phyloP scores from a whole-genome alignment of 2,888 invertebrate species.

The Caenorhabditis sp. region DNA sequence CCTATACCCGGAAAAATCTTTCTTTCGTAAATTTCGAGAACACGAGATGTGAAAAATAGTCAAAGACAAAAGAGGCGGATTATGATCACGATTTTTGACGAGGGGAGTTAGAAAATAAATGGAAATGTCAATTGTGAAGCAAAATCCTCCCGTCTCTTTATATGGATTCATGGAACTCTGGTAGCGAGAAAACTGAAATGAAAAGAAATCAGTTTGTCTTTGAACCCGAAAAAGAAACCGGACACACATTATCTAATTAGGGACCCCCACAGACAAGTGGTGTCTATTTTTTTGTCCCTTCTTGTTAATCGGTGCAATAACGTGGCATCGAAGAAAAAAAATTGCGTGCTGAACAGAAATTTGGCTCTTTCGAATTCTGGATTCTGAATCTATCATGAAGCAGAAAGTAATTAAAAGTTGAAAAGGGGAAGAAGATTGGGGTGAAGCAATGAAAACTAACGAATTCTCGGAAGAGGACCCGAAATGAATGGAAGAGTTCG shows the following conservation, averaged over 20 bases:
- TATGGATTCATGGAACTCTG: conserved; percentile 16
- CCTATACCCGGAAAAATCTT: background rate
- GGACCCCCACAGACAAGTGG: conserved; percentile 4
- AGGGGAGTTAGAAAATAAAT: conserved; percentile 26
- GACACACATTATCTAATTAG: conserved; percentile 48
- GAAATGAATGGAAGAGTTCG: conserved; percentile 9
- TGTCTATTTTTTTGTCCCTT: conserved; percentile 3
- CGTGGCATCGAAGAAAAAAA: conserved; percentile 21
- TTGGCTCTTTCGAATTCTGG: conserved; percentile 2
- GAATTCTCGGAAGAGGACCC: background rate
- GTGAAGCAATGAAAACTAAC: conserved; percentile 20
- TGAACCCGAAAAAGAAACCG: conserved; percentile 19
- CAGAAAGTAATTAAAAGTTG: conserved; percentile 34
- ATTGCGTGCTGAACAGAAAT: conserved; percentile 45
- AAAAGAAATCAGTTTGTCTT: background rate
- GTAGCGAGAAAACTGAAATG: background rate
- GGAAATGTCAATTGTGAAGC: conserved; percentile 9
- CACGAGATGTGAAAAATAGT: background rate
- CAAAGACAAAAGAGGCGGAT: conserved; percentile 17
- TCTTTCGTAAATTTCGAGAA: background rate
- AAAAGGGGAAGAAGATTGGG: background rate
- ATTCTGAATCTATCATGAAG: background rate
- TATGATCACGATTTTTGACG: conserved; percentile 18
- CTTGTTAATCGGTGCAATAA: conserved; percentile 21
- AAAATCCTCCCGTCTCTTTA: background rate